Evolutionary conservation across 2,888 invertebrate genomes (phyloP).

Genomic region (Strigamia crassipes): DNA sequence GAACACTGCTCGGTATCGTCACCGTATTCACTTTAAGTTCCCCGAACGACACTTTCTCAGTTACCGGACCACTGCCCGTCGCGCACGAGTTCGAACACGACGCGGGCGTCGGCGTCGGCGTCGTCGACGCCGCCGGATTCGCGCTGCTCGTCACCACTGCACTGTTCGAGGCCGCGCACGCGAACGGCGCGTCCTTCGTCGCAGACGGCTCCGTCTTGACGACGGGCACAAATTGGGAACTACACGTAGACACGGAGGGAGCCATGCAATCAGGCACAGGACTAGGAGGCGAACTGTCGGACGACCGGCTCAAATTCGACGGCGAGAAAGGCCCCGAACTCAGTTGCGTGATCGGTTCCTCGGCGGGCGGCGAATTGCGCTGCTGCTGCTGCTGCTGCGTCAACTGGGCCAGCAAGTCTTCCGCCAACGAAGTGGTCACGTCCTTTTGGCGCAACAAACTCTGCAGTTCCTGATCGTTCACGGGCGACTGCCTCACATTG

Average conservation of each 20-base stretch:
- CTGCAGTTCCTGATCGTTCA: conserved; percentile 73
- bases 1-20: conserved; percentile 49
- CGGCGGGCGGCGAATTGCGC: conserved; percentile 41
- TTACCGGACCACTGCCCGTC: neutral
- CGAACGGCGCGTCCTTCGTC: neutral
- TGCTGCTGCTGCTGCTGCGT: conserved; percentile 27
- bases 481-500: conserved; percentile 53
- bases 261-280: conserved; percentile 32
- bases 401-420: conserved; percentile 85
- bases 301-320: conserved; percentile 49
- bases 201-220: conserved; percentile 14
- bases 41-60: conserved; percentile 43
- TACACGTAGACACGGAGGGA: conserved; percentile 46
- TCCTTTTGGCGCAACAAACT: conserved; percentile 76
- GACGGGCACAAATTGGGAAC: conserved; percentile 28
- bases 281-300: conserved; percentile 55
- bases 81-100: conserved; percentile 18
- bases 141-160: neutral
- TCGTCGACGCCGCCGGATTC: neutral
- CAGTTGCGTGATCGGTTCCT: conserved; percentile 49
- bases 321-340: conserved; percentile 50
- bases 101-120: neutral
- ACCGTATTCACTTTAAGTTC: conserved; percentile 50
- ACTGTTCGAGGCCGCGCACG: conserved; percentile 30
- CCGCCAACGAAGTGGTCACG: conserved; percentile 77